Conservation (phyloP, 2,113 vertebrate species). For the Macquaria australasica region DNA sequence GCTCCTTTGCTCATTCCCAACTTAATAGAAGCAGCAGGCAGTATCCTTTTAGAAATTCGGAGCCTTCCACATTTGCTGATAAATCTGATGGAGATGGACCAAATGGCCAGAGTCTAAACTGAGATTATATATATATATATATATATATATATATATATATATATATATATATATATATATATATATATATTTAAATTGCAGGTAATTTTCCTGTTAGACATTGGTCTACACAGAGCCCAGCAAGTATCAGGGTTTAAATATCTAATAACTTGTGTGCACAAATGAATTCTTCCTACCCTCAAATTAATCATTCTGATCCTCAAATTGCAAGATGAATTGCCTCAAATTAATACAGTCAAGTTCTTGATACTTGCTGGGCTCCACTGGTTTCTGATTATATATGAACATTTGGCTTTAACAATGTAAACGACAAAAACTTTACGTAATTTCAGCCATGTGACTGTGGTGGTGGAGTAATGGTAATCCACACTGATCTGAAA, state of each 20-base stretch:
- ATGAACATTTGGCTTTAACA: neutral
- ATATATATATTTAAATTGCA: neutral
- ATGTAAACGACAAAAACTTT: neutral
- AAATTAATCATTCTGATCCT: neutral
- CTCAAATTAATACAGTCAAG: slow-evolving; percentile 3
- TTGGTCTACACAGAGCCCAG: neutral
- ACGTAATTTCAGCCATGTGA: neutral
- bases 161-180: too few species aligned
- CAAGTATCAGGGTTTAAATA: neutral
- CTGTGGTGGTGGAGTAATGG: neutral
- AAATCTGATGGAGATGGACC: neutral
- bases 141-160: too few species aligned
- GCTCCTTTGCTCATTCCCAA: slow-evolving; percentile 49
- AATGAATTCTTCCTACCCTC: neutral
- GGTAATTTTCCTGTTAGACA: neutral
- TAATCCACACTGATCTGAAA: neutral
- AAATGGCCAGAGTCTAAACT: neutral
- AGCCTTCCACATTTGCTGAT: neutral
- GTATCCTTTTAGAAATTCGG: slow-evolving; percentile 20
- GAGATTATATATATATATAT: neutral
- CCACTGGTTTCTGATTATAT: neutral
- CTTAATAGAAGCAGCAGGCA: slow-evolving; percentile 41
- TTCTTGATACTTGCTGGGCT: neutral
- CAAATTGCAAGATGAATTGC: neutral
- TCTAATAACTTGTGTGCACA: neutral